Evolutionary conservation across 2,113 vertebrate genomes (phyloP), one percentile per base, ranked within the genome.

Genomic region (Prionailurus bengalensis): DNA sequence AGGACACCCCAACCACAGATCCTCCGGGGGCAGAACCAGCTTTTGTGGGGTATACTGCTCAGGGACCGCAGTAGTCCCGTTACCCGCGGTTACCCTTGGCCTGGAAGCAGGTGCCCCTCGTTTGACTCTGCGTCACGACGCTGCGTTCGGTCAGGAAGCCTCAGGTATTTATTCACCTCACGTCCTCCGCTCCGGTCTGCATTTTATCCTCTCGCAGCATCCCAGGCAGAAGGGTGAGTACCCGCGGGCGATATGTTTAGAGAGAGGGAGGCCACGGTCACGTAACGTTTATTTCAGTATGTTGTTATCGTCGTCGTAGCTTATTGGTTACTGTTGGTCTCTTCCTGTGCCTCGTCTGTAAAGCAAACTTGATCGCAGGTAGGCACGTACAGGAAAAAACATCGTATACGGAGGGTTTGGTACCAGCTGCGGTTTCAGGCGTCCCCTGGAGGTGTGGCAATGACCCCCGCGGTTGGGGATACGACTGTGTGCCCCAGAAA

Each of bases 21-120:
- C 0, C 45, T 25, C 31, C 1, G 11, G 12, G 7, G 6, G 4
- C 53, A 88, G 33, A 36, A 15, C 2, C 58, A 39, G 27, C 1
- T 61, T 58, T 53, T 1, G 9, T 2, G 31, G 14, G 27, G 9
- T 25, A 3, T 8, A 2, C 12, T 21, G 0, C 21, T 68, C 53
- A 21, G 17, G 45, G 45, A 33, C 36, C 19, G 0, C 45, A 16
- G 3, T 4, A 15, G 71, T 29, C 73, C 25, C 7, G 1, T 25
- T 45, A 0, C 9, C 27, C 7, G 42, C 42, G 0, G 39, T 17
- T 31, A 2, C 74, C 25, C 13, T 3, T 6, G 71, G 25, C 15
- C 73, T 25, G 7, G 74, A 31, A 31, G 42, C 74, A 78, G 74
- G 27, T 29, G 74, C 25, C 16, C 25, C 27, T 78, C 74, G 15